A percentile compares a stretch with the other conserved stretches of the same genome.
Evolutionary conservation across 2,113 vertebrate species (phyloP).

Genomic region (Bettongia penicillata): DNA sequence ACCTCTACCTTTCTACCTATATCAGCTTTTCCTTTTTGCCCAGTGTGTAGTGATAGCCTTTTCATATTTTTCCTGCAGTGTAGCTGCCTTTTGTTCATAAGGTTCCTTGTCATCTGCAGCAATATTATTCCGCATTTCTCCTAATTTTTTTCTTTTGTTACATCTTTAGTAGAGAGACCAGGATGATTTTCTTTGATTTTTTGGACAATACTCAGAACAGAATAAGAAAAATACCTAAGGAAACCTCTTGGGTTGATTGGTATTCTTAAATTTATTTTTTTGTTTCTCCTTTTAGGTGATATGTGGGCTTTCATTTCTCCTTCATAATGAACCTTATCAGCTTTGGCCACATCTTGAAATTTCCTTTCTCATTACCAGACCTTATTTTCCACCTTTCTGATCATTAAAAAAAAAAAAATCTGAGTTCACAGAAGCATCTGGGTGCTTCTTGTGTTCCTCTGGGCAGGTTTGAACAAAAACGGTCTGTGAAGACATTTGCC

Average conservation of each 20-base stretch:
- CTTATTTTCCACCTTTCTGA: not conserved
- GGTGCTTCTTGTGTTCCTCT: not conserved
- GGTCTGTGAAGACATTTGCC: not conserved
- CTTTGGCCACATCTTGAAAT: slow-evolving; percentile 76
- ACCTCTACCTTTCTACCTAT: not conserved
- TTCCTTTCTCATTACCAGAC: slow-evolving; percentile 87
- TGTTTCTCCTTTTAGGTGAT: not conserved
- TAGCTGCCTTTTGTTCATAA: slow-evolving; percentile 85
- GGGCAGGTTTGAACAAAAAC: not conserved
- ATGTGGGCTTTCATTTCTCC: slow-evolving; percentile 86
- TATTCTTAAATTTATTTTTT: slow-evolving; percentile 77
- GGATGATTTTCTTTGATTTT: slow-evolving; percentile 85
- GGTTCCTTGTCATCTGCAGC: slow-evolving; percentile 85
- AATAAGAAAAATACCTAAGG: slow-evolving; percentile 89
- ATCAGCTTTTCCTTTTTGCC: not conserved
- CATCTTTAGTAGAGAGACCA: slow-evolving; percentile 85
- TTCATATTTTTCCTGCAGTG: slow-evolving; percentile 89
- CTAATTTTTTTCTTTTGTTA: slow-evolving; percentile 84
- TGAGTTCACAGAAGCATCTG: not conserved
- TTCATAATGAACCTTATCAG: slow-evolving; percentile 82
- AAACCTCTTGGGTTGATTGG: slow-evolving; percentile 87
- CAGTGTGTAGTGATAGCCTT: slow-evolving; percentile 76
- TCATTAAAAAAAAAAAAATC: not conserved
- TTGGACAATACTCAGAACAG: slow-evolving; percentile 86
- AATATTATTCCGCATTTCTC: slow-evolving; percentile 87